These are phyloP conservation scores for Manis pentadactyla DNA, from an alignment of 2,797 vertebrate genomes.

Conservation along the genomic window DNA sequence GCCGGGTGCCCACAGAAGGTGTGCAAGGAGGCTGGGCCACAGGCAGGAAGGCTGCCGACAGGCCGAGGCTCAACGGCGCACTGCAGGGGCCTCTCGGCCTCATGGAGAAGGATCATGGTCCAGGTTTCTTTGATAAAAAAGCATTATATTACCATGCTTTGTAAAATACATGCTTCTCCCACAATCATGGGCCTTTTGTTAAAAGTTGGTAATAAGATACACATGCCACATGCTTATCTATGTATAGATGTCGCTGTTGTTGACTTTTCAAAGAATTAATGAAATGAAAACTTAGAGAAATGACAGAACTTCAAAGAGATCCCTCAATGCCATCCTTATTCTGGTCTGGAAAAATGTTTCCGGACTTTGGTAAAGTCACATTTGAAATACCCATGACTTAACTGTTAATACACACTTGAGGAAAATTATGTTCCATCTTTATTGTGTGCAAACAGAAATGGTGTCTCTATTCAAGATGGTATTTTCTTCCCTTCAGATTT, in stretches of 20 bases:
- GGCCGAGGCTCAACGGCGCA: no score
- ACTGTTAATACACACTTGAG: no score
- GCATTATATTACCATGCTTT: background rate
- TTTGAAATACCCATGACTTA: background rate
- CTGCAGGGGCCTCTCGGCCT: no score
- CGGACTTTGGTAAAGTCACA: no score
- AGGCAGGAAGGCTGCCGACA: no score
- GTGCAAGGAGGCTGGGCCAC: no score
- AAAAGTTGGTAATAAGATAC: background rate
- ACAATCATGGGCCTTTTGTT: background rate
- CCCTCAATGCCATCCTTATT: background rate
- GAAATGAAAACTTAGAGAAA: background rate
- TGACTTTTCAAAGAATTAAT: background rate
- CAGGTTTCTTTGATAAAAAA: background rate
- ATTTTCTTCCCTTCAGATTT: background rate
- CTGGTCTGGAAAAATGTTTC: background rate
- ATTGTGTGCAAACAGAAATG: no score
- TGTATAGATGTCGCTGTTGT: background rate
- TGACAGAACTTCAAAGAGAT: background rate
- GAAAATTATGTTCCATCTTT: background rate
- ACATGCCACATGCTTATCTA: background rate
- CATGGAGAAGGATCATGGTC: background rate
- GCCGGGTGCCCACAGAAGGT: no score
- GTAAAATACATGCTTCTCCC: background rate
- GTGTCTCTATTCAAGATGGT: fast-evolving